Conservation (phyloP, 2,113 vertebrate species). For the Prochilodus magdalenae region DNA sequence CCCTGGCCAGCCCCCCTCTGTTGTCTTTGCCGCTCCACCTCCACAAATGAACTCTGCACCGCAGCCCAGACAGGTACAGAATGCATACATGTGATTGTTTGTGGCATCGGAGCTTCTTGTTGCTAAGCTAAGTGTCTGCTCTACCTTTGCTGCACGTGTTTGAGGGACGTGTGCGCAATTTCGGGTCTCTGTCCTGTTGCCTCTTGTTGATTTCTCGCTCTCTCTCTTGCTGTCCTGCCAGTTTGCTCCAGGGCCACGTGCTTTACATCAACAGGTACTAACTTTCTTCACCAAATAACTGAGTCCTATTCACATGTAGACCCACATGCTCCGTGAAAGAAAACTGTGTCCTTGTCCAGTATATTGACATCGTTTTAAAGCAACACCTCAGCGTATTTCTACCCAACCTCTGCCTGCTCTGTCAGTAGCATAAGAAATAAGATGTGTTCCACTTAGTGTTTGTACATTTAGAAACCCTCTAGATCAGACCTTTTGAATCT, state of each 20-base stretch:
- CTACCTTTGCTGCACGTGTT: conserved; percentile 45
- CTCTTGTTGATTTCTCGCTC: conserved; percentile 68
- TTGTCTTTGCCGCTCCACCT: conserved; percentile 86
- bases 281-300: conserved; percentile 53
- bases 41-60: conserved; percentile 98
- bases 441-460: no score
- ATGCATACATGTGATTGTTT: neutral
- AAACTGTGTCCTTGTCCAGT: neutral
- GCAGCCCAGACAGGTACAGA: conserved; percentile 91
- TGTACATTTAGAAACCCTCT: no score
- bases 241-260: conserved; percentile 91
- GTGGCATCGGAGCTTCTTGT: conserved; percentile 17
- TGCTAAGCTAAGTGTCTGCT: conserved; percentile 47
- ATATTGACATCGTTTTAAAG: no score
- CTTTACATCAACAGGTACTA: conserved; percentile 95
- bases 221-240: conserved; percentile 79
- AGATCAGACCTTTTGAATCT: no score
- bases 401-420: no score
- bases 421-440: no score
- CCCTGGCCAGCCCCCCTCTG: conserved; percentile 89
- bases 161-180: conserved; percentile 38
- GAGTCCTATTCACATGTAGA: neutral
- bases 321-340: no score
- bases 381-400: no score
- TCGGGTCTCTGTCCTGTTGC: conserved; percentile 47